Conservation (phyloP, 1,140 invertebrate species). For the Lerema accius region DNA sequence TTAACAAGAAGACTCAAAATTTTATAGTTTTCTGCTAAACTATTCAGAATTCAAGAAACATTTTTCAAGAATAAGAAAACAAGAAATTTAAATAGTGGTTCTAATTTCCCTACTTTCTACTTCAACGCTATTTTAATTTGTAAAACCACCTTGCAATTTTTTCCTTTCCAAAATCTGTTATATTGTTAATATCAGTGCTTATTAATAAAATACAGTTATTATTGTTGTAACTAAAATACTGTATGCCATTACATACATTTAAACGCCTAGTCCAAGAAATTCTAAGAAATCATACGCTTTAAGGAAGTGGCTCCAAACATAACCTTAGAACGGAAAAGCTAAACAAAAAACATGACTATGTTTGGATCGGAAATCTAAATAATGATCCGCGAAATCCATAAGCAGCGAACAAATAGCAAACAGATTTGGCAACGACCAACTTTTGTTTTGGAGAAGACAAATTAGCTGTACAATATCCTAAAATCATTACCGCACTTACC, state of each 20-base stretch:
- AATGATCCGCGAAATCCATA: conserved; percentile 37
- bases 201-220: too few species aligned
- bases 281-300: background rate
- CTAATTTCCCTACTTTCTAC: too few species aligned
- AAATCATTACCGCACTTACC: conserved; percentile 42
- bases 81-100: too few species aligned
- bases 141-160: too few species aligned
- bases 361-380: conserved; percentile 34
- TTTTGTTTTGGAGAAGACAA: conserved; percentile 44
- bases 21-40: background rate
- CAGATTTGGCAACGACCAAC: conserved; percentile 43
- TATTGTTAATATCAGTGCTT: too few species aligned
- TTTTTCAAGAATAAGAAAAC: too few species aligned
- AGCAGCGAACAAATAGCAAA: conserved; percentile 35
- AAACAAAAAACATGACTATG: conserved; percentile 23
- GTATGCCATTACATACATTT: too few species aligned
- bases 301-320: background rate
- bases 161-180: too few species aligned
- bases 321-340: background rate
- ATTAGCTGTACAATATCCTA: conserved; percentile 43
- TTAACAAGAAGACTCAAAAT: background rate
- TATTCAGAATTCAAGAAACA: background rate
- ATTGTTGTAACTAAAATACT: too few species aligned
- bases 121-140: too few species aligned
- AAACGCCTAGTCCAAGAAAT: too few species aligned